Conservation (phyloP, 2,888 invertebrate genomes). For the Eilema sororculum region DNA sequence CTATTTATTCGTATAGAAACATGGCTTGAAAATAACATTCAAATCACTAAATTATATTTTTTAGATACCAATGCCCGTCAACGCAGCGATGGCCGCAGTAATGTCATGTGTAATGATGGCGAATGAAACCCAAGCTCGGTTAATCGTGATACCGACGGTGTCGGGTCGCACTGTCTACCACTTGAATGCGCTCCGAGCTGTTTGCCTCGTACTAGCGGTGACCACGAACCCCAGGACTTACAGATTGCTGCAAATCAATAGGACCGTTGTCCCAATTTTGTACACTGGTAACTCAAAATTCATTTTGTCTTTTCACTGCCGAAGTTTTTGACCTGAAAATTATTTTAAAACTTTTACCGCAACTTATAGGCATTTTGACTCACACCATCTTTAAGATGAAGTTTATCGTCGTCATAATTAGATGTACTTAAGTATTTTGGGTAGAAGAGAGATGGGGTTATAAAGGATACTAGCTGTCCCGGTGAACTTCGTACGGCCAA, state of each 20-base stretch:
- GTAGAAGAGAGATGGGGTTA: too few species aligned
- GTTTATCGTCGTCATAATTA: too few species aligned
- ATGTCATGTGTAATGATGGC: slow-evolving; percentile 64
- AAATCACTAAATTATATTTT: slow-evolving; percentile 8
- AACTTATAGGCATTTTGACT: too few species aligned
- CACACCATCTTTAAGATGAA: too few species aligned
- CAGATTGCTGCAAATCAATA: slow-evolving; percentile 87
- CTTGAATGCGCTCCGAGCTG: slow-evolving; percentile 88
- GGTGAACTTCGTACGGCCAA: too few species aligned
- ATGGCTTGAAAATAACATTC: not conserved
- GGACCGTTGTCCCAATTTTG: slow-evolving; percentile 88
- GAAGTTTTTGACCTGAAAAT: too few species aligned
- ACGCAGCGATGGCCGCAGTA: slow-evolving; percentile 72
- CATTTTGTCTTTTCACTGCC: not conserved
- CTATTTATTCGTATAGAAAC: too few species aligned
- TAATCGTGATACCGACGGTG: slow-evolving; percentile 89
- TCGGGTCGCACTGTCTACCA: slow-evolving; percentile 87
- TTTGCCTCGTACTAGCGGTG: slow-evolving; percentile 89
- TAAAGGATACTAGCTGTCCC: too few species aligned
- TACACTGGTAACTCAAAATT: slow-evolving; percentile 69
- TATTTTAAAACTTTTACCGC: too few species aligned
- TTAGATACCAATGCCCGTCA: slow-evolving; percentile 68
- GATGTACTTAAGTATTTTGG: too few species aligned
- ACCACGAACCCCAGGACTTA: slow-evolving; percentile 86
- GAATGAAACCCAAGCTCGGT: slow-evolving; percentile 63